Evolutionary conservation across 2,113 vertebrate genomes (phyloP).

Genomic region (Aldabrachelys gigantea): DNA sequence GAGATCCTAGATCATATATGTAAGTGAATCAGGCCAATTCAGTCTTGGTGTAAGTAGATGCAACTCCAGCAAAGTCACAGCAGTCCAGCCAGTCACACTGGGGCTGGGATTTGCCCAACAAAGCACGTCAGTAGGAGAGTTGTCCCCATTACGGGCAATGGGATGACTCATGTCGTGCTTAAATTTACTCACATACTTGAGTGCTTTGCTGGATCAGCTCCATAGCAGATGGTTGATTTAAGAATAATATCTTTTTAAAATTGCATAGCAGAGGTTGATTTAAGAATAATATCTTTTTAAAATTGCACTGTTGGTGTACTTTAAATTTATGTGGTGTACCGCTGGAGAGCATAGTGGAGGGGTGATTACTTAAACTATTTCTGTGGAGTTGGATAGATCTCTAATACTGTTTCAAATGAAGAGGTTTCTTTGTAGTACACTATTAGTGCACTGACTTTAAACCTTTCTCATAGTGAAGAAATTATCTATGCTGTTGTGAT

Average conservation of each 20-base stretch:
- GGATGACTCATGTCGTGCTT: neutral
- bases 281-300: rapidly evolving
- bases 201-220: neutral
- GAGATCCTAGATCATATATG: rapidly evolving
- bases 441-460: neutral
- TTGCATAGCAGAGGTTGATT: neutral
- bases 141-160: neutral
- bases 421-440: neutral
- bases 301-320: rapidly evolving
- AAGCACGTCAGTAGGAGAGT: rapidly evolving
- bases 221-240: neutral
- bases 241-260: rapidly evolving
- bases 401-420: neutral
- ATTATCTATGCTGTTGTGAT: conserved; percentile 4
- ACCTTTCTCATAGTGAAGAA: conserved; percentile 7
- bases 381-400: neutral
- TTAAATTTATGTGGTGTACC: rapidly evolving
- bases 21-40: rapidly evolving
- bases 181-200: neutral
- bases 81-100: rapidly evolving
- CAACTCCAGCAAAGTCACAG: neutral
- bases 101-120: rapidly evolving
- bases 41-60: rapidly evolving
- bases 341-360: neutral
- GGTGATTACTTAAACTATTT: neutral